These are phyloP conservation scores for Ypsolopha sequella DNA, from an alignment of 2,888 invertebrate genomes.

Conservation along the genomic window DNA sequence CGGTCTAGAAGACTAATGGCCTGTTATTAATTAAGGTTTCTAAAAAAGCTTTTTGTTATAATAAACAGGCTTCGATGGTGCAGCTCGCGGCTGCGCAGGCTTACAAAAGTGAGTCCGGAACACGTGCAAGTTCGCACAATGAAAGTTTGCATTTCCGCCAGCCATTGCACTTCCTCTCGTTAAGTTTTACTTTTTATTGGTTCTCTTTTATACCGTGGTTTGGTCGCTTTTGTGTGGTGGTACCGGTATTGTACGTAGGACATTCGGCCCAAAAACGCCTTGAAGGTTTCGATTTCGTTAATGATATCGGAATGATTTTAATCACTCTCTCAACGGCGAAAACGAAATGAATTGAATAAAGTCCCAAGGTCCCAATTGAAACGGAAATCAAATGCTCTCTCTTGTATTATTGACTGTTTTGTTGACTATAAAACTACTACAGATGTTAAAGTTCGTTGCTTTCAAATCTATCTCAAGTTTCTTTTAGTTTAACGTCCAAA, in stretches of 20 bases:
- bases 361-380: no score
- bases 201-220: slow-evolving; percentile 51
- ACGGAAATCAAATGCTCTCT: no score
- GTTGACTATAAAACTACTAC: no score
- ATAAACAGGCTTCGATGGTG: slow-evolving; percentile 36
- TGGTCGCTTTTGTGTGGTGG: slow-evolving; percentile 48
- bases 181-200: slow-evolving; percentile 63
- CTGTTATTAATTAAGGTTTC: slow-evolving; percentile 13
- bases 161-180: slow-evolving; percentile 66
- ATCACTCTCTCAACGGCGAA: slow-evolving; percentile 35
- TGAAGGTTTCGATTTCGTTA: slow-evolving; percentile 69
- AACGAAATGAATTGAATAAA: slow-evolving; percentile 47
- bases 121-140: slow-evolving; percentile 69
- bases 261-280: slow-evolving; percentile 58
- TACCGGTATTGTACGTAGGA: slow-evolving; percentile 43
- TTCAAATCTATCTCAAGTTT: neutral
- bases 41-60: slow-evolving; percentile 37
- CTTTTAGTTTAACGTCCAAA: slow-evolving; percentile 22
- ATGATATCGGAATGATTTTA: slow-evolving; percentile 60
- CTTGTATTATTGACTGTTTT: no score
- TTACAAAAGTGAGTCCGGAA: slow-evolving; percentile 57
- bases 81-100: slow-evolving; percentile 34
- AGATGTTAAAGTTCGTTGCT: neutral
- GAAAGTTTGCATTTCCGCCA: slow-evolving; percentile 68
- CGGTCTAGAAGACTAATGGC: slow-evolving; percentile 5